Percentiles rank a stretch among this genome's conserved stretches.
Evolutionary conservation across 1,140 invertebrate genomes (phyloP).

Genomic region (Gerris buenoi): DNA sequence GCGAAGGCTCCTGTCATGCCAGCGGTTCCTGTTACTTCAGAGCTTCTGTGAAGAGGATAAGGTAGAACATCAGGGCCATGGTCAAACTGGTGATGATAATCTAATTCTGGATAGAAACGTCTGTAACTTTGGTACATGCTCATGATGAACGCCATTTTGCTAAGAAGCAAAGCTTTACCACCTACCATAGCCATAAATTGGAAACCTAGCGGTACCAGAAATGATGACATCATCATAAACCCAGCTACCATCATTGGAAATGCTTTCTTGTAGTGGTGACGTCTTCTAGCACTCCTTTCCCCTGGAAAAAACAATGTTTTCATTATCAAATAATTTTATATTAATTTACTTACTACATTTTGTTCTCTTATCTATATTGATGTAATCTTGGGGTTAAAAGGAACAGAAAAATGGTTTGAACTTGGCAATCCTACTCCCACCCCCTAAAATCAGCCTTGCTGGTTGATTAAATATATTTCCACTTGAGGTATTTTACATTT

Average conservation of each 20-base stretch:
- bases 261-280: slow-evolving; percentile 23
- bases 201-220: slow-evolving; percentile 27
- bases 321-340: too few species aligned
- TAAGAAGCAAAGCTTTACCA: slow-evolving; percentile 25
- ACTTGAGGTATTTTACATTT: too few species aligned
- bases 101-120: slow-evolving; percentile 8
- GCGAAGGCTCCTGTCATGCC: neutral
- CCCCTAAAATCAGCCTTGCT: too few species aligned
- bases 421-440: too few species aligned
- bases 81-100: slow-evolving; percentile 12
- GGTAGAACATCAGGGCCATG: neutral
- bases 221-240: slow-evolving; percentile 25
- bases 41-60: neutral
- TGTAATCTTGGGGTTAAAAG: too few species aligned
- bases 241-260: slow-evolving; percentile 27
- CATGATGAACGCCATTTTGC: slow-evolving; percentile 25
- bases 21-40: neutral
- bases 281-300: slow-evolving; percentile 4
- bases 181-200: slow-evolving; percentile 29
- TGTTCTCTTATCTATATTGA: too few species aligned
- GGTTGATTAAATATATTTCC: too few species aligned
- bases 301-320: too few species aligned
- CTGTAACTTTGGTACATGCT: slow-evolving; percentile 20
- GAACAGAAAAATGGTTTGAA: too few species aligned
- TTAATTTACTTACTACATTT: too few species aligned